A percentile compares a stretch with the other conserved stretches of the same genome.
Conservation (phyloP, 2,113 vertebrate species). For the Heterocephalus glaber region DNA sequence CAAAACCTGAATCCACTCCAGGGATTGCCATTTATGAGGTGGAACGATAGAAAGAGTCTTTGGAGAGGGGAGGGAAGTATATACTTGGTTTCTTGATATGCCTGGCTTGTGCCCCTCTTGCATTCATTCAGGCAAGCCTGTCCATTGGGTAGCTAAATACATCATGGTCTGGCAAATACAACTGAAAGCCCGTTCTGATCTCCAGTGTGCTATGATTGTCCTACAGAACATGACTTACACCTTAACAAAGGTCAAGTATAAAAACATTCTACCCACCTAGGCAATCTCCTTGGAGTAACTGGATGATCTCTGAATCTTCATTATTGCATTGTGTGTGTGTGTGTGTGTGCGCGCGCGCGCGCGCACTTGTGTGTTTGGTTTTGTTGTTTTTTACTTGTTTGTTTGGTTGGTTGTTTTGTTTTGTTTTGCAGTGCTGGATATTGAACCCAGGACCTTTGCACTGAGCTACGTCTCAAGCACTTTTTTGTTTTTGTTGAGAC, state of each 20-base stretch:
- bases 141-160: neutral
- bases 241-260: neutral
- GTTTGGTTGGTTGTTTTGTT: neutral
- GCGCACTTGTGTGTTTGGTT: neutral
- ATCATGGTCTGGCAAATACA: neutral
- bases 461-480: neutral
- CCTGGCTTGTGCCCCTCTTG: neutral
- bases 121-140: neutral
- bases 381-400: neutral
- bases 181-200: neutral
- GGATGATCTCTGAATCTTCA: neutral
- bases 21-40: constrained; percentile 14
- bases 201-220: neutral
- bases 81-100: constrained; percentile 38
- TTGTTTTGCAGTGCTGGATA: neutral
- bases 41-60: neutral
- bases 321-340: neutral
- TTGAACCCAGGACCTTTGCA: neutral
- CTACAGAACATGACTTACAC: neutral
- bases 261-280: neutral
- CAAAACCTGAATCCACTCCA: constrained; percentile 27
- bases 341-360: neutral
- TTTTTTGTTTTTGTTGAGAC: neutral
- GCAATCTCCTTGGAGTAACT: neutral
- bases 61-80: neutral